Percentiles rank a stretch among this genome's conserved stretches.
phyloP scores from a whole-genome alignment of 2,113 vertebrate species.

The Indicator maculatus region DNA sequence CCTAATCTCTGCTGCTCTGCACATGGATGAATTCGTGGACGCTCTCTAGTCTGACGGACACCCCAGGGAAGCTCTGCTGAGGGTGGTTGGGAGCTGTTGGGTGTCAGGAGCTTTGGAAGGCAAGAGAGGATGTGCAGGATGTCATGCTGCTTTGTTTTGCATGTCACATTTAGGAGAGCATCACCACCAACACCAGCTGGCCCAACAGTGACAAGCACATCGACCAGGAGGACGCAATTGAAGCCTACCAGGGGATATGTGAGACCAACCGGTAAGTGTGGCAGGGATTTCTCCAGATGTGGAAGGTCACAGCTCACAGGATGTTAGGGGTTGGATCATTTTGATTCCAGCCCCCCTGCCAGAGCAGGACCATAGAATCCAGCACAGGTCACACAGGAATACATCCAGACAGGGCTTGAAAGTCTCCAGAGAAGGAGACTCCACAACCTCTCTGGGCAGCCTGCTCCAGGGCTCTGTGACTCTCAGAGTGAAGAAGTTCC shows the following conservation, averaged over 20 bases:
- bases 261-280: conserved; percentile 86
- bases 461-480: too few relatives aligned
- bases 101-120: background rate
- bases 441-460: too few relatives aligned
- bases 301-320: too few relatives aligned
- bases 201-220: conserved; percentile 79
- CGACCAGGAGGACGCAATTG: conserved; percentile 80
- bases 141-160: background rate
- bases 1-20: background rate
- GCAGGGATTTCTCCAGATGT: background rate
- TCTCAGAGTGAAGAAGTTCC: too few relatives aligned
- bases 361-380: too few relatives aligned
- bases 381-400: too few relatives aligned
- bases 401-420: too few relatives aligned
- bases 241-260: conserved; percentile 82
- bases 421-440: too few relatives aligned
- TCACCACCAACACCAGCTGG: conserved; percentile 63
- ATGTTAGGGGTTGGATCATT: too few relatives aligned
- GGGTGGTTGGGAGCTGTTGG: background rate
- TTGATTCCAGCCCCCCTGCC: too few relatives aligned
- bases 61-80: background rate
- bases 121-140: background rate
- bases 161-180: conserved; percentile 50
- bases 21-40: fast-evolving
- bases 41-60: background rate